These are phyloP conservation scores for Oscheius sp. DNA, from an alignment of 2,888 invertebrate species.

Conservation along the genomic window DNA sequence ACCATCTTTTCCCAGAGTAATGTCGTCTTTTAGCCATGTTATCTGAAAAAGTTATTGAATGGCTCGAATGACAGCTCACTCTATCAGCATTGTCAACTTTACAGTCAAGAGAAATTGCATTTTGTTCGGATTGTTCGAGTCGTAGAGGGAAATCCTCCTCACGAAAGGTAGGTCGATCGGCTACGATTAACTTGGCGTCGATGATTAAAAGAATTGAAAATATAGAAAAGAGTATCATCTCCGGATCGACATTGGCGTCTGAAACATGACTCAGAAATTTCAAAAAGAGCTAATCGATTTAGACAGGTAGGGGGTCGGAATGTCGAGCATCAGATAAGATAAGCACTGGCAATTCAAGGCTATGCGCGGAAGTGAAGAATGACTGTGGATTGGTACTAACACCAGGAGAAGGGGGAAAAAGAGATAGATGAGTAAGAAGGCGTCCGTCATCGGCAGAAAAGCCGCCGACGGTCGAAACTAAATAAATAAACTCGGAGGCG, in stretches of 20 bases:
- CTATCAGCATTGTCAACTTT: constrained; percentile 21
- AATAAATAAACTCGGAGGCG: constrained; percentile 25
- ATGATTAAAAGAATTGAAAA: constrained; percentile 2
- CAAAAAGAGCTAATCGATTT: constrained; percentile 14
- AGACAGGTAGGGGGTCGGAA: background rate
- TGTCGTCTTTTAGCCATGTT: constrained; percentile 30
- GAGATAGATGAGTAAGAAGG: background rate
- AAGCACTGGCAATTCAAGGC: constrained; percentile 29
- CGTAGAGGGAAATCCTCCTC: background rate
- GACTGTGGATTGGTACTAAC: background rate
- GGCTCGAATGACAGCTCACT: background rate
- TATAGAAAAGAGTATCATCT: constrained; percentile 10
- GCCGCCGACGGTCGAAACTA: constrained; percentile 12
- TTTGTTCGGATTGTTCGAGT: constrained; percentile 4
- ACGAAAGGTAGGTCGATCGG: constrained; percentile 18
- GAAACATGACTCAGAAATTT: background rate
- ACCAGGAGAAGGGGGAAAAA: background rate
- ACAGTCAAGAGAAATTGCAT: constrained; percentile 10
- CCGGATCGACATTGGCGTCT: background rate
- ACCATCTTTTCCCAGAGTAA: background rate
- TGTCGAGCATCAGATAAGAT: constrained; percentile 28
- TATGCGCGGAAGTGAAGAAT: background rate
- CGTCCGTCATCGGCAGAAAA: background rate
- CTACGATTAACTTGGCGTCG: constrained; percentile 17
- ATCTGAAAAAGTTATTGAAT: constrained; percentile 32